phyloP scores from a whole-genome alignment of 2,113 vertebrate species.

The Phasianus colchicus region DNA sequence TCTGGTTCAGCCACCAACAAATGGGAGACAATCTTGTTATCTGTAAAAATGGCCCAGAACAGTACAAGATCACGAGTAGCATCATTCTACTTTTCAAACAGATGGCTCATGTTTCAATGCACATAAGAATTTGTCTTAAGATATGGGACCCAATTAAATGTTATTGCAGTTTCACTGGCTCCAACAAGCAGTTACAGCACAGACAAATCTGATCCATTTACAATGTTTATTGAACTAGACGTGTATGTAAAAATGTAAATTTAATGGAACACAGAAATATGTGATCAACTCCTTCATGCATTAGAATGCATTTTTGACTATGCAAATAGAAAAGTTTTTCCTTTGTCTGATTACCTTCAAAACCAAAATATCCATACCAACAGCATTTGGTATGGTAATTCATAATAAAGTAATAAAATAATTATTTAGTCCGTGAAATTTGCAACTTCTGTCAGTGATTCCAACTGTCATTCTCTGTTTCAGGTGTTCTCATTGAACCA shows the following conservation, averaged over 20 bases:
- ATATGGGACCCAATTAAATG: neutral
- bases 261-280: neutral
- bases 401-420: neutral
- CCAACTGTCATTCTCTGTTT: neutral
- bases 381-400: too few relatives aligned
- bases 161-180: neutral
- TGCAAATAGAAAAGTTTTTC: neutral
- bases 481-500: neutral
- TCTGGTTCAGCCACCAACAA: slow-evolving; percentile 98
- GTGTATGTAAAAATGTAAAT: neutral
- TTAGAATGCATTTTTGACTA: neutral
- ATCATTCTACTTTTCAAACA: slow-evolving; percentile 9
- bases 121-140: neutral
- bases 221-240: neutral
- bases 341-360: neutral
- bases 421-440: neutral
- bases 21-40: slow-evolving; percentile 99
- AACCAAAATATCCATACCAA: too few relatives aligned
- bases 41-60: slow-evolving; percentile 87
- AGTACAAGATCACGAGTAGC: slow-evolving; percentile 59
- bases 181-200: neutral
- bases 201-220: neutral
- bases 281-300: neutral
- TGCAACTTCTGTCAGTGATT: neutral
- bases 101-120: neutral